These are phyloP conservation scores for Rutpela maculata DNA, from an alignment of 2,888 invertebrate genomes.

Conservation along the genomic window DNA sequence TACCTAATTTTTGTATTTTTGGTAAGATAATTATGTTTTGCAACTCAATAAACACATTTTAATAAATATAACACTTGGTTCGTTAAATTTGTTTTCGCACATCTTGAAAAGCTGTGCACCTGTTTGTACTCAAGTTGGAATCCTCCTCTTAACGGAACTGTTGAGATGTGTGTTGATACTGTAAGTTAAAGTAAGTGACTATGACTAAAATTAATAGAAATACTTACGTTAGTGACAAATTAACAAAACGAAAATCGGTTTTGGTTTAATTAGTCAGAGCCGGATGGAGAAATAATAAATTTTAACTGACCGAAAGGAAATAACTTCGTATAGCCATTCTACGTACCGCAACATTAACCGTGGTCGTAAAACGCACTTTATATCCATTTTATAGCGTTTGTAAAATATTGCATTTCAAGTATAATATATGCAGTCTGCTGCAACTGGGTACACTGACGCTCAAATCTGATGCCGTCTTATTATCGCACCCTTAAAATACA, in stretches of 20 bases:
- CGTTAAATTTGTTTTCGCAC: too few species aligned
- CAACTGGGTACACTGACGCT: slow-evolving; percentile 48
- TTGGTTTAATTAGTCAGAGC: slow-evolving; percentile 61
- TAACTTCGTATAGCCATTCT: slow-evolving; percentile 71
- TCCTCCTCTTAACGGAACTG: too few species aligned
- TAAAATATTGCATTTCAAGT: slow-evolving; percentile 75
- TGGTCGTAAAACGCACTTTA: slow-evolving; percentile 74
- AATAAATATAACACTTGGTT: too few species aligned
- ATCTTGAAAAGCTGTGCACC: too few species aligned
- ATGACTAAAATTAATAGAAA: neutral
- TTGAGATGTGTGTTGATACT: too few species aligned
- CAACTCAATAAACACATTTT: too few species aligned
- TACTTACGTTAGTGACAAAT: slow-evolving; percentile 20
- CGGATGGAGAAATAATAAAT: slow-evolving; percentile 75
- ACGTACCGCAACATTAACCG: slow-evolving; percentile 74
- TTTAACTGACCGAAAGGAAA: slow-evolving; percentile 74
- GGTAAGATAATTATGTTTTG: too few species aligned
- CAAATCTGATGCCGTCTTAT: slow-evolving; percentile 32
- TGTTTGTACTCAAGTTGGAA: too few species aligned
- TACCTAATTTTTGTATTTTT: too few species aligned
- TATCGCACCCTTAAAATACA: slow-evolving; percentile 28
- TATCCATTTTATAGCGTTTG: slow-evolving; percentile 75
- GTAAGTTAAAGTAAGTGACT: neutral
- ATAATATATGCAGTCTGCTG: slow-evolving; percentile 73
- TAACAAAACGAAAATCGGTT: slow-evolving; percentile 25